Evolutionary conservation across 2,113 vertebrate genomes (phyloP).

Genomic region (Corythornis madagascariensis): DNA sequence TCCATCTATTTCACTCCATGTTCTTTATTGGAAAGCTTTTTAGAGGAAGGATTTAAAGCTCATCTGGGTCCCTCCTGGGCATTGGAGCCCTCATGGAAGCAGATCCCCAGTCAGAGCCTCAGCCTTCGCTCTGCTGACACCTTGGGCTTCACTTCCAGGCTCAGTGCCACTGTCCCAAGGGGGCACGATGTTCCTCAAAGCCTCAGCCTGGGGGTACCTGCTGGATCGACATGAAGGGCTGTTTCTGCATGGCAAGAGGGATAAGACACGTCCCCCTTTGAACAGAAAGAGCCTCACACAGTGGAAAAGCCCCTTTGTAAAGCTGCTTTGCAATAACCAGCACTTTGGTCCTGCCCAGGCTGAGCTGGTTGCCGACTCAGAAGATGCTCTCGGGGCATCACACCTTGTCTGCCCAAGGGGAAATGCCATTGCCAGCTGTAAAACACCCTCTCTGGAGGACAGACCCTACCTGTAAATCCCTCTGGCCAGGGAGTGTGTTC

Average conservation of each 20-base stretch:
- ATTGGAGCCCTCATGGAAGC: fast-evolving
- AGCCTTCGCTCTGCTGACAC: background rate
- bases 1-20: fast-evolving
- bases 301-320: background rate
- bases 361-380: background rate
- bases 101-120: background rate
- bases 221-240: background rate
- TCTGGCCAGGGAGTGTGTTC: fast-evolving
- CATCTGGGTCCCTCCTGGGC: background rate
- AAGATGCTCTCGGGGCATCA: fast-evolving
- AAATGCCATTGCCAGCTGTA: fast-evolving
- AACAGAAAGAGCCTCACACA: background rate
- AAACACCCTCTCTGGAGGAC: fast-evolving
- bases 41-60: background rate
- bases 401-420: fast-evolving
- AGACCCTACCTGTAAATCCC: fast-evolving
- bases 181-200: background rate
- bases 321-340: background rate
- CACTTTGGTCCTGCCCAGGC: fast-evolving
- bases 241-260: fast-evolving
- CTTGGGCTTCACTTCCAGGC: background rate
- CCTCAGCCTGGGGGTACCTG: background rate
- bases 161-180: background rate
- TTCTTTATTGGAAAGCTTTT: background rate
- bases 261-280: fast-evolving